Conservation (phyloP, 2,797 vertebrate genomes). For the Uromys caudimaculatus region DNA sequence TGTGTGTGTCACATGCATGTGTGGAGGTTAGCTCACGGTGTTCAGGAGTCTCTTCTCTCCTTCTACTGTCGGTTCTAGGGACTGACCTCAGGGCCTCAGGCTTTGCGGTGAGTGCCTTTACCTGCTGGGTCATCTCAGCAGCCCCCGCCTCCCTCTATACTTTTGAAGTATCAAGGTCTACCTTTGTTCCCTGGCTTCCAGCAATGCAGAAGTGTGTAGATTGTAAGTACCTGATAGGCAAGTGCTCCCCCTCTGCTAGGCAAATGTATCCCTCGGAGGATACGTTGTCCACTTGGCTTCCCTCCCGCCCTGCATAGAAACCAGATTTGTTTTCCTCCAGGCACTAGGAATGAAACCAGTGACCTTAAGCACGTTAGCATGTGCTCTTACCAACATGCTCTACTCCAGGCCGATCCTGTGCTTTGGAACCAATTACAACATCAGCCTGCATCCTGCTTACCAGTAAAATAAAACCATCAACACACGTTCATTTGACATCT, state of each 20-base stretch:
- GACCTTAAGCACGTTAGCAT: background rate
- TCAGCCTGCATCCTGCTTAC: background rate
- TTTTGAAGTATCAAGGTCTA: background rate
- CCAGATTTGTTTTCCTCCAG: background rate
- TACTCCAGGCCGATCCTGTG: background rate
- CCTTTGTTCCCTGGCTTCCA: background rate
- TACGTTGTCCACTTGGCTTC: background rate
- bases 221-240: background rate
- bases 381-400: background rate
- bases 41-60: background rate
- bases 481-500: background rate
- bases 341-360: background rate
- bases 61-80: too few species aligned
- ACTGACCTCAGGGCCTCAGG: background rate
- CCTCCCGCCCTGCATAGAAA: background rate
- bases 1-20: background rate
- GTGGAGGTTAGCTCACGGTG: background rate
- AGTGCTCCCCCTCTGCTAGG: too few species aligned
- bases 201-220: background rate
- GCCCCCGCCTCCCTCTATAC: too few species aligned
- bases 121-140: too few species aligned
- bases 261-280: background rate
- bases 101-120: too few species aligned
- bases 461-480: background rate
- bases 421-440: background rate